Percentiles rank a stretch among this genome's conserved stretches.
These are phyloP conservation scores for Cydia fagiglandana DNA, from an alignment of 1,140 invertebrate genomes.

Conservation along the genomic window DNA sequence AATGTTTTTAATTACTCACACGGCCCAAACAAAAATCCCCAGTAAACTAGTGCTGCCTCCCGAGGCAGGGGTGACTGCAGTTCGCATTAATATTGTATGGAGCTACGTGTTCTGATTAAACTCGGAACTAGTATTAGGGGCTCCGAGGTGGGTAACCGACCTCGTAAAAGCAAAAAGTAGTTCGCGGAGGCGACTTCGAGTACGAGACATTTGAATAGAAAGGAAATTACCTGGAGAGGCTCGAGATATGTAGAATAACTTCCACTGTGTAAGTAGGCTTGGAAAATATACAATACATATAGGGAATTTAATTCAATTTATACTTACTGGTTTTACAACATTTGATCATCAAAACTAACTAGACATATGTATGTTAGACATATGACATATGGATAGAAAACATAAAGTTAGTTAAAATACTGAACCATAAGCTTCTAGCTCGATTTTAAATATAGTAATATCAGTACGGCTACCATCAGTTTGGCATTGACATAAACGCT, in stretches of 20 bases:
- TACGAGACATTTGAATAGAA: background rate
- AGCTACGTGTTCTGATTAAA: constrained; percentile 34
- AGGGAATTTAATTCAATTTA: no score
- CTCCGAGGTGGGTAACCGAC: constrained; percentile 17
- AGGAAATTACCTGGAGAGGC: constrained; percentile 7
- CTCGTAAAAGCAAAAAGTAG: constrained; percentile 21
- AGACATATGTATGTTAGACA: no score
- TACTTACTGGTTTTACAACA: no score
- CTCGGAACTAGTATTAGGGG: constrained; percentile 22
- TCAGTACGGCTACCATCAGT: no score
- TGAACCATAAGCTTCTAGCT: no score
- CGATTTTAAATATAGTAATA: no score
- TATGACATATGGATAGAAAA: no score
- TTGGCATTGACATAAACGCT: no score
- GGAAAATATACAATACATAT: background rate
- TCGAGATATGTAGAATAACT: background rate
- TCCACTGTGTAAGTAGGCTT: background rate
- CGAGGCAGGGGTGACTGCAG: constrained; percentile 27
- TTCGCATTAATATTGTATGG: constrained; percentile 35
- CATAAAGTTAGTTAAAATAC: no score
- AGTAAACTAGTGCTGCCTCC: constrained; percentile 10
- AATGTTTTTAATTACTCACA: constrained; percentile 24
- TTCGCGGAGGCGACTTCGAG: background rate
- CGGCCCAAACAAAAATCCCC: constrained; percentile 19
- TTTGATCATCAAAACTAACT: no score